Evolutionary conservation across 2,888 invertebrate species (phyloP).

Genomic region (Drosophila tanythrix): DNA sequence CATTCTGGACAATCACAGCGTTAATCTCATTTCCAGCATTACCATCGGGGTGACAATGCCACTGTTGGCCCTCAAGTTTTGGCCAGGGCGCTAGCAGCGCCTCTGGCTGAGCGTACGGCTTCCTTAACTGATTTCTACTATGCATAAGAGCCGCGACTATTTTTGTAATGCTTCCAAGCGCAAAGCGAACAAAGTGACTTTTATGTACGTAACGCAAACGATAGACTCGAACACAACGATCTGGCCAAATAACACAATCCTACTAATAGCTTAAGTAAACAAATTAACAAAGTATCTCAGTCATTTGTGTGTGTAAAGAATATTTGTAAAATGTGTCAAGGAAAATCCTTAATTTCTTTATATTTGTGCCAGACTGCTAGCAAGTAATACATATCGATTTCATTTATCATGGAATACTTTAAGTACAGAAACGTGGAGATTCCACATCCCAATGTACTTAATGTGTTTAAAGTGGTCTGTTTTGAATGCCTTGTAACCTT

Average conservation of each 20-base stretch:
- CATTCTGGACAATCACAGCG: slow-evolving; percentile 94
- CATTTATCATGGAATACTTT: neutral
- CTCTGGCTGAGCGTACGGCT: neutral
- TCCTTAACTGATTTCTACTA: neutral
- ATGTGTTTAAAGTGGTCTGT: neutral
- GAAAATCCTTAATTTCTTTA: neutral
- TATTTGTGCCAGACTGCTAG: neutral
- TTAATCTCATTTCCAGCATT: slow-evolving; percentile 93
- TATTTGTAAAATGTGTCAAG: neutral
- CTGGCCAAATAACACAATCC: slow-evolving; percentile 3
- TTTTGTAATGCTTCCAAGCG: slow-evolving; percentile 38
- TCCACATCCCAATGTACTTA: neutral
- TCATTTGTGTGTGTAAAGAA: neutral
- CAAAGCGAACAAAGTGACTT: slow-evolving; percentile 52
- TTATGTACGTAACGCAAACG: slow-evolving; percentile 39
- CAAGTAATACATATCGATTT: neutral
- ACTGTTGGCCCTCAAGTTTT: slow-evolving; percentile 87
- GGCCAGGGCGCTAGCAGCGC: slow-evolving; percentile 84
- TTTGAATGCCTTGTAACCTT: neutral
- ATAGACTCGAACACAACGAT: slow-evolving; percentile 52
- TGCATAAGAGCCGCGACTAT: slow-evolving; percentile 28
- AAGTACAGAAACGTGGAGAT: neutral
- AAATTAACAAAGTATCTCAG: neutral
- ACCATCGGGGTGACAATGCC: slow-evolving; percentile 90
- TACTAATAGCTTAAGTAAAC: slow-evolving; percentile 22